Evolutionary conservation across 1,140 invertebrate genomes (phyloP).

Genomic region (Akabosia matsudoensis): DNA sequence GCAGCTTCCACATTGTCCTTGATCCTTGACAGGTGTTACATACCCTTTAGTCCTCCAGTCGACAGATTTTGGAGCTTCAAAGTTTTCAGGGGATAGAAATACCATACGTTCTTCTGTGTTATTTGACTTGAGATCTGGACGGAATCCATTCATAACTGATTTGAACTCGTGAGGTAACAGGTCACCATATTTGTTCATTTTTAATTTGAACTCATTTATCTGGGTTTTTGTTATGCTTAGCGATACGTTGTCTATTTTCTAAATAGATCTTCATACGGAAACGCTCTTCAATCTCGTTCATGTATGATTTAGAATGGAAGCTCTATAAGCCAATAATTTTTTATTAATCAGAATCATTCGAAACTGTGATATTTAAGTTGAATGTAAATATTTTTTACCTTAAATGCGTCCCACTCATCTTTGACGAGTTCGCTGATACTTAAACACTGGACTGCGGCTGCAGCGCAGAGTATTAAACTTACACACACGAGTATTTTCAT

Average conservation of each 20-base stretch:
- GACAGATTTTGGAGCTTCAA: conserved; percentile 65
- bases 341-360: neutral
- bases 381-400: conserved; percentile 40
- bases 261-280: conserved; percentile 77
- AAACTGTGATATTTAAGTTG: neutral
- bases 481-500: too few relatives aligned
- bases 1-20: conserved; percentile 90
- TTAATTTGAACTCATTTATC: conserved; percentile 40
- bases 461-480: too few relatives aligned
- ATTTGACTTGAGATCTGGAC: conserved; percentile 57
- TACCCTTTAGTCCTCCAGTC: conserved; percentile 86
- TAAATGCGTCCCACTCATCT: conserved; percentile 46
- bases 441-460: neutral
- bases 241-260: conserved; percentile 79
- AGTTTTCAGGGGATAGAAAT: conserved; percentile 71
- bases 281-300: conserved; percentile 69
- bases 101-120: conserved; percentile 55
- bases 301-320: conserved; percentile 68
- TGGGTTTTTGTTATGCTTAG: conserved; percentile 70
- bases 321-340: conserved; percentile 38
- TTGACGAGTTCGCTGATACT: conserved; percentile 35
- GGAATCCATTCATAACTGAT: conserved; percentile 71
- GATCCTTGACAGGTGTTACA: conserved; percentile 89
- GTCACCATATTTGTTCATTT: conserved; percentile 78
- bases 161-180: conserved; percentile 80